Evolutionary conservation across 2,113 vertebrate genomes (phyloP), one percentile per base, ranked within the genome.

Genomic region (Amphiprion percula): DNA sequence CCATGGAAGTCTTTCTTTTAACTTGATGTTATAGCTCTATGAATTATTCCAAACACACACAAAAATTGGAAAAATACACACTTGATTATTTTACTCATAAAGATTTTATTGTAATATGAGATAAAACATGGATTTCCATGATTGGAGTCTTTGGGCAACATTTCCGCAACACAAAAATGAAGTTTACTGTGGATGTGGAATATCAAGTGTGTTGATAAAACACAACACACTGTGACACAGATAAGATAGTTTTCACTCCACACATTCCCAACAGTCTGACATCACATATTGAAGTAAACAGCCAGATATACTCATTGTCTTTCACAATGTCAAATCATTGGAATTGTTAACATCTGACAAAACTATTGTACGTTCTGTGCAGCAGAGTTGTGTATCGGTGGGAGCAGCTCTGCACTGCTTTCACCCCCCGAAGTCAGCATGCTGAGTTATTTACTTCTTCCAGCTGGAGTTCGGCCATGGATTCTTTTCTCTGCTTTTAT

Each of bases 341-440:
- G 53, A 37, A 65, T 69, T 78, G 77, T 75, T 68, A 50, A 17
- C 46, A 46, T 72, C 61, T 63, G 49, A 77, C 63, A 69, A n/a
- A 59, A 21, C 73, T 30, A 64, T 73, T 86, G 80, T 81, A 46
- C 67, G 50, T 63, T 37, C 1, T 16, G 21, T 4, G 46, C 52
- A 68, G 19, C 26, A 8, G 28, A 16, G 64, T 56, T 39, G 23
- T 52, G 73, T 47, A 55, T 10, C 37, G 55, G 67, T 65, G 74
- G 77, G 64, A 63, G 75, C 59, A 8, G 26, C 74, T 61, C 62
- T 24, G 55, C 19, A 0, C 17, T 30, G 49, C 68, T 65, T 73
- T 55, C 58, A 37, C 33, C 33, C 33, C 30, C 23, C 39, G 39
- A 12, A 46, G 17, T 8, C 58, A 49, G 10, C 49, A 55, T 8